These are phyloP conservation scores for Anodontia alba DNA, from an alignment of 2,888 invertebrate species.

Conservation along the genomic window DNA sequence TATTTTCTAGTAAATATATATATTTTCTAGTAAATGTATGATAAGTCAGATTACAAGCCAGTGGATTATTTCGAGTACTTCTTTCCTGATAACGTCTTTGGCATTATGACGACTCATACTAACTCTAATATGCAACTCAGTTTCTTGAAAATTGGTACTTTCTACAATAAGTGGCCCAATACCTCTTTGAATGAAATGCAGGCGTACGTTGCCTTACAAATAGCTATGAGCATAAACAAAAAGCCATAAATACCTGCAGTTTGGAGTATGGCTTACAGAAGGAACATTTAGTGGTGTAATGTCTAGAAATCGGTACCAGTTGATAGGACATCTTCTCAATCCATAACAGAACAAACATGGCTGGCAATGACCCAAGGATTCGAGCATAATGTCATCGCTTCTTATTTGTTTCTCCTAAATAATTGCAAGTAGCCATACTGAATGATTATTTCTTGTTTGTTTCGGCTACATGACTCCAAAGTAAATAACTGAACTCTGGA, in stretches of 20 bases:
- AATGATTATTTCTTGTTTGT: too few species aligned
- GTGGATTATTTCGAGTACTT: constrained; percentile 25
- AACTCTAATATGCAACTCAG: constrained; percentile 30
- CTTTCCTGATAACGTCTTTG: constrained; percentile 26
- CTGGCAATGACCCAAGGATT: not conserved
- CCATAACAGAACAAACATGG: not conserved
- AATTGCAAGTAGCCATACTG: too few species aligned
- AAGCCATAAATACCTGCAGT: constrained; percentile 25
- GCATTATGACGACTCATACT: constrained; percentile 14
- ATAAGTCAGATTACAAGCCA: constrained; percentile 1
- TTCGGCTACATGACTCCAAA: too few species aligned
- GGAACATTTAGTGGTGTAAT: constrained; percentile 18
- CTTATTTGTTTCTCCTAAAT: too few species aligned
- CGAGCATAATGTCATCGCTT: constrained; percentile 21
- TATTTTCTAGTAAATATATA: too few species aligned
- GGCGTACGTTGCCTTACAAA: constrained; percentile 36
- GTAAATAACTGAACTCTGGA: too few species aligned
- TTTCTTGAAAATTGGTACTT: constrained; percentile 16
- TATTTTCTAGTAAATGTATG: too few species aligned
- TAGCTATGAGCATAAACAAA: constrained; percentile 31
- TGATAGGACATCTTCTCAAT: not conserved
- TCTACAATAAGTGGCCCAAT: constrained; percentile 20
- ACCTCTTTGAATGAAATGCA: constrained; percentile 23
- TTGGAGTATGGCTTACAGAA: constrained; percentile 39
- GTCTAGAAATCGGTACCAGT: constrained; percentile 33